phyloP scores from a whole-genome alignment of 1,140 invertebrate genomes.

The Trichonephila clavipes region DNA sequence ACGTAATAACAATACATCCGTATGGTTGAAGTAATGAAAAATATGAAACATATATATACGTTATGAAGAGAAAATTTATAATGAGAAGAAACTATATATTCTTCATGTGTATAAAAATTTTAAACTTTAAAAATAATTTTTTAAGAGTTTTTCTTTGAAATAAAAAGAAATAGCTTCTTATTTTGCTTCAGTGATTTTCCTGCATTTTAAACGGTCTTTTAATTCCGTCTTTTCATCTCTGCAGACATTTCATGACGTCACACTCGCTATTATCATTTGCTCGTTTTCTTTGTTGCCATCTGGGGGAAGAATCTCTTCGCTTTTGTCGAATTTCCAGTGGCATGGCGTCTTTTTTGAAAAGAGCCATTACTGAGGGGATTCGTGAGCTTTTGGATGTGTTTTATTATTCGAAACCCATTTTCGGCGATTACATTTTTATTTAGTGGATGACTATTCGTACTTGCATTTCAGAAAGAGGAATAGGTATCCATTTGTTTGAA shows the following conservation, averaged over 20 bases:
- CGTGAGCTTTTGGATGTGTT: conserved; percentile 42
- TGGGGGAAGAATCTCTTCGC: conserved; percentile 35
- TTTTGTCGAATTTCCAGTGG: conserved; percentile 27
- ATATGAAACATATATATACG: too few species aligned
- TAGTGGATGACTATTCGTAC: neutral
- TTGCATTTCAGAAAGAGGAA: neutral
- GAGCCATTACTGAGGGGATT: neutral
- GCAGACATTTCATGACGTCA: neutral
- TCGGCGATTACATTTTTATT: conserved; percentile 44
- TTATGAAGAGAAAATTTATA: too few species aligned
- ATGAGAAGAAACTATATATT: too few species aligned
- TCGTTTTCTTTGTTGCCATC: conserved; percentile 60
- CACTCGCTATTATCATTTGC: conserved; percentile 12
- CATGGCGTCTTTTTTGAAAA: neutral
- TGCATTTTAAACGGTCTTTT: conserved; percentile 1
- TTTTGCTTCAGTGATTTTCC: neutral
- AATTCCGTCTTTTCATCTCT: neutral
- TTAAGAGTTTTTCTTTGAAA: too few species aligned
- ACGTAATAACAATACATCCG: too few species aligned
- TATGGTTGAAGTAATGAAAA: too few species aligned
- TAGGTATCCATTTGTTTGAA: neutral
- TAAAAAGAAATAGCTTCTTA: too few species aligned
- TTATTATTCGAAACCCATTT: conserved; percentile 65
- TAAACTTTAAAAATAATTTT: too few species aligned
- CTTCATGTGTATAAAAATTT: too few species aligned